Percentiles rank a stretch among this genome's conserved stretches.
These are phyloP conservation scores for Mya arenaria DNA, from an alignment of 1,140 invertebrate species.

Conservation along the genomic window DNA sequence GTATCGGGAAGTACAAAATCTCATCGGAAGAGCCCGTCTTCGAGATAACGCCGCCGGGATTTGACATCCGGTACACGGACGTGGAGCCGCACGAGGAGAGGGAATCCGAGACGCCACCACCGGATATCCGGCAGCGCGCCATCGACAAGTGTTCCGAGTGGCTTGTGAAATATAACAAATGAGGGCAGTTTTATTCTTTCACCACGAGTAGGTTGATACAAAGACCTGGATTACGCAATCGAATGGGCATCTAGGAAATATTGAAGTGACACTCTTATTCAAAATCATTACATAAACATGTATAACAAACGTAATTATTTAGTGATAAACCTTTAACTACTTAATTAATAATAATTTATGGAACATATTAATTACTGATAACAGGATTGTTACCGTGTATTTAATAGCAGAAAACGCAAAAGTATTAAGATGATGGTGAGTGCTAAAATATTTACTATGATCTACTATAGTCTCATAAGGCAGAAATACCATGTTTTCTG, in stretches of 20 bases:
- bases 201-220: too few relatives aligned
- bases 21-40: conserved; percentile 26
- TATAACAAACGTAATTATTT: background rate
- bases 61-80: conserved; percentile 52
- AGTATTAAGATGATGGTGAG: too few relatives aligned
- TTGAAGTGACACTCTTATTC: background rate
- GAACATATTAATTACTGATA: too few relatives aligned
- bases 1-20: conserved; percentile 49
- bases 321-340: background rate
- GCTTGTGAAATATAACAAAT: conserved; percentile 56
- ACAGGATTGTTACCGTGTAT: too few relatives aligned
- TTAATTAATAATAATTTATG: background rate
- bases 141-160: conserved; percentile 54
- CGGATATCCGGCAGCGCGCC: conserved; percentile 39
- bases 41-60: conserved; percentile 55
- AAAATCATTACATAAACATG: background rate
- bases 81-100: conserved; percentile 22
- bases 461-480: too few relatives aligned
- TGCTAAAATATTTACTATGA: too few relatives aligned
- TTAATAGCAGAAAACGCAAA: too few relatives aligned
- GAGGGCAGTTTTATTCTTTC: background rate
- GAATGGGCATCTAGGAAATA: background rate
- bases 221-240: background rate
- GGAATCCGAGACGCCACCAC: conserved; percentile 55
- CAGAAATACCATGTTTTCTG: too few relatives aligned